Base-by-base conservation (phyloP, 1,140 invertebrate species). In the Drosophila watanabei region DNA sequence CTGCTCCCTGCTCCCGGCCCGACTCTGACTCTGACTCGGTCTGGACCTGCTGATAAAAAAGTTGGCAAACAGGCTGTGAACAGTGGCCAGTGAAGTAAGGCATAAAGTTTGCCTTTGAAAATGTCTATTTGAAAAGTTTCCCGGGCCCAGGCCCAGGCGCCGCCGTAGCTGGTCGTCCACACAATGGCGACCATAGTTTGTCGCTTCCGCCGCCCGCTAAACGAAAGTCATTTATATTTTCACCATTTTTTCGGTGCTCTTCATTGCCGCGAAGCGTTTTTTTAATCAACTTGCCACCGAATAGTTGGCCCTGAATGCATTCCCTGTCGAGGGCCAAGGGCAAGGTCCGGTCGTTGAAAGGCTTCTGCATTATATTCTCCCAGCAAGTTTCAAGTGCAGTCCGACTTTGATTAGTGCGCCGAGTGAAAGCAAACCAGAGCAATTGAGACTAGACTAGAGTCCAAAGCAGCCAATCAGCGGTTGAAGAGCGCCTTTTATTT, bases 41-140 rank as follows among this genome's bases (percentile, higher is more conserved):
- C 73, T 78, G 75, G 48, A 49, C 41, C 46, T 60, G 75, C 75
- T 79, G 75, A 79, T 79, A 79, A 79, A 79, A 78, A 77, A 68
- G 57, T 49, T 79, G 56, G 58, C 37, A 33, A 60, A 46, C 37
- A 20, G 35, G 58, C 58, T 52, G 43, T 24, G 24, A 24, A 24
- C 24, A 24, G 24, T 24, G 33, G 32, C 41, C 54, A 57, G 48
- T 43, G 65, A 49, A 56, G 56, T 45, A 76, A 52, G 56, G 63
- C 75, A 59, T 61, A 78, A 89, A 89, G 78, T 89, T 89, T 79
- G 81, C 81, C 85, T 89, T 85, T 81, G 82, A 89, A 89, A 89
- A 90, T 82, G 85, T 85, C 86, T 85, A 89, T 89, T 82, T 76
- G 85, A 89, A 89, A 89, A 89, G 86, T 90, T 89, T 76, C 24